Conservation (phyloP, 1,140 invertebrate genomes). For the Hormaphis cornu region DNA sequence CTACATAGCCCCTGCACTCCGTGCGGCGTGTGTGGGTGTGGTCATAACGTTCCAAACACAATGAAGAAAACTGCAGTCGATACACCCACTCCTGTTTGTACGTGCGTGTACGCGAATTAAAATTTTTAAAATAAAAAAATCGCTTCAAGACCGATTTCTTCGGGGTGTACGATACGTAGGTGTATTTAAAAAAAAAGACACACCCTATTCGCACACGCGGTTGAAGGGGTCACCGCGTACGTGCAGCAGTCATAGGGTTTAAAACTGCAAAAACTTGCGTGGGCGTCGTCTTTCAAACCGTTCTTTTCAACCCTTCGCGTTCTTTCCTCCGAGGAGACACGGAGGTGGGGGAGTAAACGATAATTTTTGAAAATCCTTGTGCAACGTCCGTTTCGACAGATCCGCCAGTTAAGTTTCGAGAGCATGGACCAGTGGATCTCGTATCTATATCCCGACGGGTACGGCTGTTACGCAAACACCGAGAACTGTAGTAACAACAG, state of each 20-base stretch:
- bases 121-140: background rate
- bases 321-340: background rate
- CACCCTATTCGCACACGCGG: too few species aligned
- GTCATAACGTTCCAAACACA: too few species aligned
- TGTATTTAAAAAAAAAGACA: too few species aligned
- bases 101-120: too few species aligned
- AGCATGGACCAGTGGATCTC: slow-evolving; percentile 31
- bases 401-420: slow-evolving; percentile 9
- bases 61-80: background rate
- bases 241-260: too few species aligned
- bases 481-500: background rate
- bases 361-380: too few species aligned
- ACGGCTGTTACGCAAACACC: slow-evolving; percentile 16
- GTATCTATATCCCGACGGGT: slow-evolving; percentile 29
- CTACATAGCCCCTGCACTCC: too few species aligned
- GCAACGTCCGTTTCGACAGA: background rate
- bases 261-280: too few species aligned
- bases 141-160: slow-evolving; percentile 15
- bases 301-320: background rate
- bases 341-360: background rate
- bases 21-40: background rate
- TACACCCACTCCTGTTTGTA: background rate
- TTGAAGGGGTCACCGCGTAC: too few species aligned
- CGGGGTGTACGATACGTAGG: too few species aligned
- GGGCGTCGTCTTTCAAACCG: background rate